A percentile compares a stretch with the other conserved stretches of the same genome.
These are phyloP conservation scores for Glareola pratincola DNA, from an alignment of 2,113 vertebrate genomes.

Conservation along the genomic window DNA sequence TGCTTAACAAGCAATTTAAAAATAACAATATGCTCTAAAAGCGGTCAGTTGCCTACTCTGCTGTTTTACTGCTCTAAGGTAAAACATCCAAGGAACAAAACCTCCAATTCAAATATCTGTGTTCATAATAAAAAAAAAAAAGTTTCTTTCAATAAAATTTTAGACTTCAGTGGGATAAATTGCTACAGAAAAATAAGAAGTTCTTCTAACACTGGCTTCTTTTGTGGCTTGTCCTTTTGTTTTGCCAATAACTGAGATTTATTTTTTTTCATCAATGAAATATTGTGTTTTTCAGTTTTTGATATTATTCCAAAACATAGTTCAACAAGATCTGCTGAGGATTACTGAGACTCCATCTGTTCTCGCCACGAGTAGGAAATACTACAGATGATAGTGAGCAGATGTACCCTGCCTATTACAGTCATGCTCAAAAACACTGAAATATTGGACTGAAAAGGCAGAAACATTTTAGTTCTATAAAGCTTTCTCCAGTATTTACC, in stretches of 20 bases:
- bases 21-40: not conserved
- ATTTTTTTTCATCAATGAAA: not conserved
- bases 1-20: not conserved
- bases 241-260: not conserved
- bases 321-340: conserved; percentile 36
- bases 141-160: not conserved
- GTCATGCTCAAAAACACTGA: not conserved
- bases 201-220: not conserved
- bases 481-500: not conserved
- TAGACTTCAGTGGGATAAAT: not conserved
- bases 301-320: conserved; percentile 37
- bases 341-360: conserved; percentile 59
- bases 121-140: not conserved
- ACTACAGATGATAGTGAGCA: conserved; percentile 12
- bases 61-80: not conserved
- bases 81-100: not conserved
- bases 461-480: not conserved
- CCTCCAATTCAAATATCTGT: not conserved
- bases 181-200: not conserved
- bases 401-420: not conserved
- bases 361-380: not conserved
- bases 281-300: not conserved
- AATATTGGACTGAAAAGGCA: conserved; percentile 11
- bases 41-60: not conserved
- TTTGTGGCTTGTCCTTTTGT: not conserved